Base-by-base conservation (phyloP, 2,113 vertebrate genomes). In the Stegostoma tigrinum region DNA sequence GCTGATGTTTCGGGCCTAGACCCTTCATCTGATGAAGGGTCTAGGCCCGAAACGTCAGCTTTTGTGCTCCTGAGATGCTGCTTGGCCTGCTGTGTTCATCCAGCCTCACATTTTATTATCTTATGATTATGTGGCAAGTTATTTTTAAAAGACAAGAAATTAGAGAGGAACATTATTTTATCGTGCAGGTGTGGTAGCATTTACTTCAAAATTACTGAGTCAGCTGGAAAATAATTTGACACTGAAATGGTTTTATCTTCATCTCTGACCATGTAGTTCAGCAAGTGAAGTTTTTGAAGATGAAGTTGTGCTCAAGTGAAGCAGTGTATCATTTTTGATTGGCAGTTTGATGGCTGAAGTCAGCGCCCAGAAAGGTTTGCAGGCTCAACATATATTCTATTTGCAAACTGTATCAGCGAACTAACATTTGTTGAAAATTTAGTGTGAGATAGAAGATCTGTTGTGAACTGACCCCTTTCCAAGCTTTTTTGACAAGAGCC, bases 351-450 rank as follows among this genome's bases (percentile, higher is more conserved):
- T 34, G 14, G 30, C 55, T n/a, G 34, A 67, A 66, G 5, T n/a
- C 15, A 5, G 17, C 38, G 34, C 89, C 19, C 38, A 38, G 89
- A 66, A 93, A 23, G 34, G n/a, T 93, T 64, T 67, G 23, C n/a
- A 66, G 66, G 38, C 5, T 5, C 5, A 10, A 4, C 6, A n/a
- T 64, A 2, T 87, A 27, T 90, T 90, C 48, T 90, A 14, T 64
- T 64, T 66, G 66, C 55, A 91, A 91, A 89, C 55, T 55, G 55
- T 86, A 24, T 48, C 21, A 30, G 48, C 42, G 17, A 93, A 38
- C 34, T 93, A 66, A 34, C 34, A 93, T 93, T 93, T 93, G 19
- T 66, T 93, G 89, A 66, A 93, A 93, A 93, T 38, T 38, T 17
- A 66, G 52, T 14, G 30, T 64, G 52, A 64, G 48, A 64, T 19